Conservation (phyloP, 2,113 vertebrate genomes). For the Gobius niger region DNA sequence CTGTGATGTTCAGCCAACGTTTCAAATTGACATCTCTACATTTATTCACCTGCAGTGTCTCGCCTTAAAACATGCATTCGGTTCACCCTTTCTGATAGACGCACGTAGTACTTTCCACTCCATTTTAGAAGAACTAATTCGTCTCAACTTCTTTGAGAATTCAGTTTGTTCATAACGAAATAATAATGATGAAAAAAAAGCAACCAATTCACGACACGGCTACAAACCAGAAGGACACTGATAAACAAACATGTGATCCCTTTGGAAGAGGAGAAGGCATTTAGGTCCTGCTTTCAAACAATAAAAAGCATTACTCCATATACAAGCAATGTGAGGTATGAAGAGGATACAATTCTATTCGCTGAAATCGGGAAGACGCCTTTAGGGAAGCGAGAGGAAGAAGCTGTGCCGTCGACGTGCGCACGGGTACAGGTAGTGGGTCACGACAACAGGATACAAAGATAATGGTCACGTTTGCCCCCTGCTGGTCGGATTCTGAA, state of each 20-base stretch:
- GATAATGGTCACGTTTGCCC: constrained; percentile 26
- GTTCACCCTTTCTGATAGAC: too few species aligned
- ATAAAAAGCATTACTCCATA: constrained; percentile 61
- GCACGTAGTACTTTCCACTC: too few species aligned
- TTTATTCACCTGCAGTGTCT: too few species aligned
- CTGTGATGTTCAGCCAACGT: too few species aligned
- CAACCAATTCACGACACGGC: constrained; percentile 33
- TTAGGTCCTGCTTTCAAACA: constrained; percentile 62
- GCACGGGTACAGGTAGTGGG: constrained; percentile 29
- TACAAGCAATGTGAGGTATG: constrained; percentile 73
- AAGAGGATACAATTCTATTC: constrained; percentile 69
- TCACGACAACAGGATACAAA: constrained; percentile 16
- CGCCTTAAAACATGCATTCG: too few species aligned
- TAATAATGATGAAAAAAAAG: constrained; percentile 31
- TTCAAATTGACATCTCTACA: too few species aligned
- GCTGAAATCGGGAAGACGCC: constrained; percentile 72
- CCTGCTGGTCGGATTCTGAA: constrained; percentile 45
- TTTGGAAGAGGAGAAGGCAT: constrained; percentile 60
- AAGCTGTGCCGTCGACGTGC: constrained; percentile 45
- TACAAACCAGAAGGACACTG: constrained; percentile 47
- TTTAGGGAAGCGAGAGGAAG: constrained; percentile 50
- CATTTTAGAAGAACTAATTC: neutral
- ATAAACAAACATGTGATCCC: constrained; percentile 53
- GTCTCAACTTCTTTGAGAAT: neutral
- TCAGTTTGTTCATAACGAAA: neutral